phyloP scores from a whole-genome alignment of 2,113 vertebrate species.

The Erythrolamprus reginae region DNA sequence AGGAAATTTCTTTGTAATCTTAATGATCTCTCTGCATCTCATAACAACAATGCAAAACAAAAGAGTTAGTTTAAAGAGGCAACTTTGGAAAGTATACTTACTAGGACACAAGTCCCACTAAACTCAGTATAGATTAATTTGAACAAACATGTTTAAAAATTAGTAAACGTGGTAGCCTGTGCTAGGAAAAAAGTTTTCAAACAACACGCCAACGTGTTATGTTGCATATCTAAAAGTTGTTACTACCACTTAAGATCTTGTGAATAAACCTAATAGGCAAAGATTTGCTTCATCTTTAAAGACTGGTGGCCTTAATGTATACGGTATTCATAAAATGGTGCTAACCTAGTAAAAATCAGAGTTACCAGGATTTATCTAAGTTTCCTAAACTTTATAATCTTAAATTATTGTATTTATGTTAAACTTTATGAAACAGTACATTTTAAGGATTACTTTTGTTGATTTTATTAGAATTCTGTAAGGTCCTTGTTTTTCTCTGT shows the following conservation, averaged over 20 bases:
- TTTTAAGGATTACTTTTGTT: not conserved
- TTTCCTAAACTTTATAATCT: not conserved
- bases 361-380: not conserved
- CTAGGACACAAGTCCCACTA: not conserved
- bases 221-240: not conserved
- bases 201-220: not conserved
- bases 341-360: constrained; percentile 23
- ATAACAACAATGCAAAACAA: constrained; percentile 13
- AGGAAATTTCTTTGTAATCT: constrained; percentile 9
- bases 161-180: not conserved
- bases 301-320: not conserved
- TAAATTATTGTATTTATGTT: not conserved
- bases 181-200: not conserved
- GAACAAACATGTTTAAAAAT: not conserved
- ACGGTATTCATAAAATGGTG: constrained; percentile 19
- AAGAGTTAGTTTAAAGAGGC: not conserved
- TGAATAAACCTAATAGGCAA: not conserved
- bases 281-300: constrained; percentile 19
- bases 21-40: not conserved
- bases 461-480: not conserved
- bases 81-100: fast-evolving
- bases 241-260: not conserved
- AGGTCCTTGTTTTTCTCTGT: not conserved
- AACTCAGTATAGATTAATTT: not conserved
- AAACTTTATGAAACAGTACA: not conserved